phyloP scores from a whole-genome alignment of 37 sponge, comb jelly and placozoan genomes.

The Mnemiopsis leidyi region DNA sequence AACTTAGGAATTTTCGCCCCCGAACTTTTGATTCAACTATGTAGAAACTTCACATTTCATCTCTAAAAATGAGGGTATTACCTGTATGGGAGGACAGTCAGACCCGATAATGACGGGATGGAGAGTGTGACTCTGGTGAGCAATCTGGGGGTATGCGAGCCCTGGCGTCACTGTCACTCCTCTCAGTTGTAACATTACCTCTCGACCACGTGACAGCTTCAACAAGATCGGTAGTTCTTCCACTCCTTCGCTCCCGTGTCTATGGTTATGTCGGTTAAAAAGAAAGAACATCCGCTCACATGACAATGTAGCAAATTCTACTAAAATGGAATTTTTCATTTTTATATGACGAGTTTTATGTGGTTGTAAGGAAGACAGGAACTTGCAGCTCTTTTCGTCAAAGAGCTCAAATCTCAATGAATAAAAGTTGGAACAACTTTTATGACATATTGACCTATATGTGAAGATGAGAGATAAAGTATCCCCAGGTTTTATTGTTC shows the following conservation, averaged over 20 bases:
- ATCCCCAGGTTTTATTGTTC: conserved; percentile 75
- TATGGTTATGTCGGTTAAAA: neutral
- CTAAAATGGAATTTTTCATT: too few relatives aligned
- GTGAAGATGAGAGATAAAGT: conserved; percentile 67
- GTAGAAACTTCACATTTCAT: too few relatives aligned
- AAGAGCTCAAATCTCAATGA: too few relatives aligned
- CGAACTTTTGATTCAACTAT: too few relatives aligned
- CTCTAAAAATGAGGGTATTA: too few relatives aligned
- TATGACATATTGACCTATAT: conserved; percentile 68
- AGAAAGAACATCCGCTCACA: too few relatives aligned
- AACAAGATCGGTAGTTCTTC: conserved; percentile 66
- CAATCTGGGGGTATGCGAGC: conserved; percentile 51
- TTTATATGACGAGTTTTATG: too few relatives aligned
- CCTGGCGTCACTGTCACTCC: conserved; percentile 63
- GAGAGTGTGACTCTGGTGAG: conserved; percentile 55
- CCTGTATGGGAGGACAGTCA: conserved; percentile 64
- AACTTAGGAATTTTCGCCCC: too few relatives aligned
- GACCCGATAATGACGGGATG: conserved; percentile 58
- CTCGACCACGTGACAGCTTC: conserved; percentile 65
- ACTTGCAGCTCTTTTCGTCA: too few relatives aligned
- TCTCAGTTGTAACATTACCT: conserved; percentile 65
- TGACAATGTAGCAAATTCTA: too few relatives aligned
- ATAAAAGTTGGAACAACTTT: too few relatives aligned
- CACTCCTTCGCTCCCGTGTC: conserved; percentile 53
- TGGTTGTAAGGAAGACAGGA: too few relatives aligned